Evolutionary conservation across 2,888 invertebrate genomes (phyloP).

Genomic region (Nowickia ferox): DNA sequence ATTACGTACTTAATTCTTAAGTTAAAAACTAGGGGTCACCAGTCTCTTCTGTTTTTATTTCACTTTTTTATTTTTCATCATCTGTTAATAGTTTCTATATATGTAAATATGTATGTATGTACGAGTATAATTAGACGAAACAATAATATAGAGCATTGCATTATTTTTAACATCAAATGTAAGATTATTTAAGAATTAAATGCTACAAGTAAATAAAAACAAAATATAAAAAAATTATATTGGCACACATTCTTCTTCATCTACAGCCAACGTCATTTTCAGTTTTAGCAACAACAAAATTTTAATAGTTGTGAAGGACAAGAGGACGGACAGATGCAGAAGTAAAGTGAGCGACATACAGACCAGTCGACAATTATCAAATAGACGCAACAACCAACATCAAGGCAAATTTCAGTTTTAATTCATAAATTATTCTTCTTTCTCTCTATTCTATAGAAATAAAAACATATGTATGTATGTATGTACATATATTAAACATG

Average conservation of each 20-base stretch:
- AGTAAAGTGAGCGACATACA: conserved; percentile 3
- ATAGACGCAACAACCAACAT: conserved; percentile 22
- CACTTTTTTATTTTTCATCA: conserved; percentile 12
- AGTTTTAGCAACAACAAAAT: conserved; percentile 24
- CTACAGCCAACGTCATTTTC: conserved; percentile 38
- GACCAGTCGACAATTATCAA: conserved; percentile 25
- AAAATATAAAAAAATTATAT: conserved; percentile 33
- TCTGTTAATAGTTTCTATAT: conserved; percentile 16
- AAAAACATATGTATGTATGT: no score
- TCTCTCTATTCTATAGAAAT: conserved; percentile 23
- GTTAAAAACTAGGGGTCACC: no score
- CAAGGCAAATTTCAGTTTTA: conserved; percentile 35
- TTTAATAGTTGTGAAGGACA: conserved; percentile 67
- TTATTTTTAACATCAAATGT: conserved; percentile 60
- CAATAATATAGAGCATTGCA: conserved; percentile 29
- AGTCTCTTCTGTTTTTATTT: neutral
- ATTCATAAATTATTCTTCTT: conserved; percentile 44
- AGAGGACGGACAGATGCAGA: conserved; percentile 40
- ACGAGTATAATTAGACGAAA: conserved; percentile 8
- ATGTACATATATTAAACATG: no score
- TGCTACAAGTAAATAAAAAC: conserved; percentile 35
- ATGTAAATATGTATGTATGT: neutral
- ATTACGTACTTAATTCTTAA: no score
- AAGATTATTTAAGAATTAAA: conserved; percentile 52
- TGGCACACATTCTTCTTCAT: conserved; percentile 62